These are phyloP conservation scores for Solenopsis invicta DNA, from an alignment of 1,140 invertebrate species.

Conservation along the genomic window DNA sequence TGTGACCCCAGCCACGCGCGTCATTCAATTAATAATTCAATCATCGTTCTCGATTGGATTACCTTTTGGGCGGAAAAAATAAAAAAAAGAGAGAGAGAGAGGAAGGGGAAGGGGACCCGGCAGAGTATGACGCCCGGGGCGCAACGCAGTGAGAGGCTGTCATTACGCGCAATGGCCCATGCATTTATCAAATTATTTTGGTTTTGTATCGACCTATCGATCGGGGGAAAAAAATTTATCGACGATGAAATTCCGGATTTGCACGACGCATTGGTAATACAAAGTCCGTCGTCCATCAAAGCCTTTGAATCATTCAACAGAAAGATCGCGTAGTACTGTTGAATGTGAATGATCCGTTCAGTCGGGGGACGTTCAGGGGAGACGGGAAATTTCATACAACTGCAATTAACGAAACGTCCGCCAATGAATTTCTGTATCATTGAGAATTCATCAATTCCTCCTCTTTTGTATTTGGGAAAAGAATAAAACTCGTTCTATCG, in stretches of 20 bases:
- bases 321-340: conserved; percentile 8
- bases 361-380: not conserved
- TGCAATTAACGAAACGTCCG: conserved; percentile 10
- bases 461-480: not conserved
- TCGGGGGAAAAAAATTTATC: conserved; percentile 65
- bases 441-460: not conserved
- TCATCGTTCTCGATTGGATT: conserved; percentile 85
- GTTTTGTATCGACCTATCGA: conserved; percentile 81
- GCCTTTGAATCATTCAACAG: conserved; percentile 50
- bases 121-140: conserved; percentile 63
- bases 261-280: conserved; percentile 41
- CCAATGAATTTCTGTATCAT: not conserved
- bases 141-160: conserved; percentile 73
- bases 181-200: conserved; percentile 83
- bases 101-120: conserved; percentile 11
- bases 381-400: not conserved
- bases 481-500: not conserved
- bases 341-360: conserved; percentile 9
- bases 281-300: conserved; percentile 40
- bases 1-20: conserved; percentile 82
- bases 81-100: conserved; percentile 53
- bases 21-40: conserved; percentile 87
- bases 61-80: conserved; percentile 79
- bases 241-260: conserved; percentile 59
- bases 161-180: conserved; percentile 78